phyloP scores from a whole-genome alignment of 2,797 vertebrate genomes.

The Antennarius maculatus region DNA sequence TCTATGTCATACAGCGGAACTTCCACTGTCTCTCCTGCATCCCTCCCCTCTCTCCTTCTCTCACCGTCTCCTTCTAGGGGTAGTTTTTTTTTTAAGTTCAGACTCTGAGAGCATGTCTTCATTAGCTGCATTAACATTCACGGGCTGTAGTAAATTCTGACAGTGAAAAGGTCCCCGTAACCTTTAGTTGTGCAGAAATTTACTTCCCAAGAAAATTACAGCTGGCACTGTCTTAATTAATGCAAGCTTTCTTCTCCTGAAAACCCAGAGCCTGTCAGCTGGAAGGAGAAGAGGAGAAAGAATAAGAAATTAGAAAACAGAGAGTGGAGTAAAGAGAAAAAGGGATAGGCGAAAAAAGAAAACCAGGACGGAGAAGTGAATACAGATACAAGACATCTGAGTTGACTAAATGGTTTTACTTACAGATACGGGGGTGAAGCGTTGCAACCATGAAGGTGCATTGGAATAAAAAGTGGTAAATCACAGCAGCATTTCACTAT shows the following conservation, averaged over 20 bases:
- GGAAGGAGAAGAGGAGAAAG: slow-evolving; percentile 80
- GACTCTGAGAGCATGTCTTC: slow-evolving; percentile 99
- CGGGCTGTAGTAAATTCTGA: slow-evolving; percentile 99
- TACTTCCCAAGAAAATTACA: slow-evolving; percentile 99
- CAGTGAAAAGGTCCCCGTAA: slow-evolving; percentile 99
- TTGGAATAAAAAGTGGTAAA: slow-evolving; percentile 66
- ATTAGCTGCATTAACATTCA: slow-evolving; percentile 99
- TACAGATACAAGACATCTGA: slow-evolving; percentile 40
- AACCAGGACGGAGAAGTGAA: slow-evolving; percentile 43
- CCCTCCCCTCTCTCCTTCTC: slow-evolving; percentile 40
- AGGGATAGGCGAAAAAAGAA: slow-evolving; percentile 27
- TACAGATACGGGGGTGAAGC: slow-evolving; percentile 28
- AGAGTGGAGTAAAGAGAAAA: slow-evolving; percentile 58
- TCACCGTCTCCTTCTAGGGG: slow-evolving; percentile 85
- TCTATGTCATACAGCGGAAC: slow-evolving; percentile 24
- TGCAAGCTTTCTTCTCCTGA: slow-evolving; percentile 99
- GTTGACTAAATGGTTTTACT: slow-evolving; percentile 69
- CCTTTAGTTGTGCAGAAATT: slow-evolving; percentile 99
- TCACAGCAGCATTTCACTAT: slow-evolving; percentile 72
- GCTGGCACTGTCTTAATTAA: slow-evolving; percentile 99
- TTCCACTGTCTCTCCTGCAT: slow-evolving; percentile 61
- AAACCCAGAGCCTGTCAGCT: slow-evolving; percentile 99
- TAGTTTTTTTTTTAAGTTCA: slow-evolving; percentile 99
- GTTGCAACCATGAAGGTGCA: slow-evolving; percentile 70
- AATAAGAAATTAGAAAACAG: slow-evolving; percentile 84